These are phyloP conservation scores for Ginglymostoma cirratum DNA, from an alignment of 2,113 vertebrate species.

Conservation along the genomic window DNA sequence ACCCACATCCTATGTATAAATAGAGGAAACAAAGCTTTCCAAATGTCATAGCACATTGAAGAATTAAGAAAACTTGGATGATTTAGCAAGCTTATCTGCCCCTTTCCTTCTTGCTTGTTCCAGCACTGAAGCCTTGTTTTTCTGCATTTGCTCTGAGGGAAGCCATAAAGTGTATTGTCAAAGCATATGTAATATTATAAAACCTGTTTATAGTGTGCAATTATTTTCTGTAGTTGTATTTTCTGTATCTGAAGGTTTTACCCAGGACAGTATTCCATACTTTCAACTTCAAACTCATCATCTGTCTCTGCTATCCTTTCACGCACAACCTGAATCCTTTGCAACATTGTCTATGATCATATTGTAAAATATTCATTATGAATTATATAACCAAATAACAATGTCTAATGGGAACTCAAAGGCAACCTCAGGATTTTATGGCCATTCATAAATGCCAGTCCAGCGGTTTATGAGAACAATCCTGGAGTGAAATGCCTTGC, in stretches of 20 bases:
- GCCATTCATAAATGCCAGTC: background rate
- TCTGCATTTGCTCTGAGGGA: background rate
- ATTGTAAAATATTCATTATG: background rate
- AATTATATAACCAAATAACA: background rate
- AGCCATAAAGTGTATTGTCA: background rate
- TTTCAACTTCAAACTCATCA: background rate
- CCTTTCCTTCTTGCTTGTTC: background rate
- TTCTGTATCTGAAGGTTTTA: too few species aligned
- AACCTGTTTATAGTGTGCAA: background rate
- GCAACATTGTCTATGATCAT: background rate
- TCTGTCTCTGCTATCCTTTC: background rate
- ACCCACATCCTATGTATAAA: too few species aligned
- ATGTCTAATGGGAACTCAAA: too few species aligned
- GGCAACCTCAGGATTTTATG: background rate
- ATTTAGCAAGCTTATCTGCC: background rate
- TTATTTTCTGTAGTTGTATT: slow-evolving; percentile 14
- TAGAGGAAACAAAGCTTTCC: background rate
- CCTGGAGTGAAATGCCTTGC: background rate
- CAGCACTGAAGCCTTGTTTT: background rate
- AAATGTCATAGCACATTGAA: background rate
- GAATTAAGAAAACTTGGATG: background rate
- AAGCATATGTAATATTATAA: background rate
- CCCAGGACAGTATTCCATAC: too few species aligned
- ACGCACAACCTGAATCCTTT: background rate
- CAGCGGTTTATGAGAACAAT: background rate